Evolutionary conservation across 2,888 invertebrate genomes (phyloP), one percentile per base, ranked within the genome.

Genomic region (Polydrusus tereticollis): DNA sequence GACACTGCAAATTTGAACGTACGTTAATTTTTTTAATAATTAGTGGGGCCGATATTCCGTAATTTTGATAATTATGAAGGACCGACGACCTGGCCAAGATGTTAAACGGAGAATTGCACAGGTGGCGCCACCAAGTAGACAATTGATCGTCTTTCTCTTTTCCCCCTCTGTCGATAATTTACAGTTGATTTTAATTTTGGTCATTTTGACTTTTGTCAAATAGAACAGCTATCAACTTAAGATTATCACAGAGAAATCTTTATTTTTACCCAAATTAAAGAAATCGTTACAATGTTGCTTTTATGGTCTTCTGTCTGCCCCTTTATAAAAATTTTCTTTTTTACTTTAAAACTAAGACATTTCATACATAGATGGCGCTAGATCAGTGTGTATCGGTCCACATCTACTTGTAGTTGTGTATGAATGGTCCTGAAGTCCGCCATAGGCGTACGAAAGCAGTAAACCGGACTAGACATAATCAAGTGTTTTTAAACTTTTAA

Each of bases 21-120:
- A 63, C 38, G 63, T 20, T 52, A 41, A 26, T 47, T 36, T 64
- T 69, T 68, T 73, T 58, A 59, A 6, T 45, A 62, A 68, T 69
- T 45, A 41, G 36, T 36, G 47, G 36, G 45, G 43, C 50, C 33
- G 59, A 52, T 59, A 69, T 66, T 65, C 69, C 50, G 59, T 69
- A 69, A 69, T 69, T 73, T 73, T 21, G 69, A 64, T 45, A 73
- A 73, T 59, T 50, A 59, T 66, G n/a, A 38, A 20, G 18, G 60
- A 60, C 65, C 59, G 50, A 62, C 65, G 65, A 71, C 65, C 59
- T 66, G 29, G 26, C 36, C 55, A 12, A 33, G 26, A 52, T 68
- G 68, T 68, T 68, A 8, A 60, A 60, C 41, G 36, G 38, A 50
- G 33, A 60, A 38, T 50, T 36, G 69, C n/a, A 50, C 65, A 66